Base-by-base conservation (phyloP, 1,140 invertebrate species). In the Nomia melanderi region DNA sequence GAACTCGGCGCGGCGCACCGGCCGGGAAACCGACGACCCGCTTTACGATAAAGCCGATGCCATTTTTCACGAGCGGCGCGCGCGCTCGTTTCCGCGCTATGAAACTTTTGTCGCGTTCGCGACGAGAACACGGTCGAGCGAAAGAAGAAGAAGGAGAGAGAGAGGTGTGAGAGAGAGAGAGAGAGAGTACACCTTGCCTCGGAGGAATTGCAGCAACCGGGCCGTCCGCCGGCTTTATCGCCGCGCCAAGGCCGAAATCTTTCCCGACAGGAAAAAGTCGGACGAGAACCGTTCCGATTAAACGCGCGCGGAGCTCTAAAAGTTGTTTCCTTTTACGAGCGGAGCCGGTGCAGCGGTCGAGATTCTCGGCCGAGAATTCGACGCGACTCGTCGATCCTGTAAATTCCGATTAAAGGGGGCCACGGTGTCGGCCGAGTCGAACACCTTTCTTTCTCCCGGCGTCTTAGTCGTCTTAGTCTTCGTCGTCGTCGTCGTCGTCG, bases 31-130 rank as follows among this genome's bases (percentile, higher is more conserved):
- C 57, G 25, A 9, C 63, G 39, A 33, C 23, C 74, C 69, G 74
- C 47, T 57, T 69, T 57, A 50, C 79, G 79, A 74, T 56, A 62
- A 78, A 70, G 76, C 78, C 53, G 50, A 56, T 33, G 57, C 47
- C 44, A 76, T 78, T 83, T 82, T 82, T 83, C 80, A 65, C 14
- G 44, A 59, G n/a, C 53, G n/a, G n/a, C n/a, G n/a, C n/a, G n/a
- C 47, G 31, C 69, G 33, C 29, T 39, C 57, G 41, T 20, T 17
- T n/a, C 33, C 8, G 31, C 47, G 67, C 39, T 50, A 63, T 65
- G 75, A 78, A 83, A 83, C 72, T 83, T 69, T 69, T 41, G 63
- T 82, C 79, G 56, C 79, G 70, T 80, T 36, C 65, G 23, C 25
- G 64, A 57, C 67, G 7, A 33, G 9, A 2, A n/a, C 56, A 25